Conservation (phyloP, 2,888 invertebrate genomes). For the Acleris emargana region DNA sequence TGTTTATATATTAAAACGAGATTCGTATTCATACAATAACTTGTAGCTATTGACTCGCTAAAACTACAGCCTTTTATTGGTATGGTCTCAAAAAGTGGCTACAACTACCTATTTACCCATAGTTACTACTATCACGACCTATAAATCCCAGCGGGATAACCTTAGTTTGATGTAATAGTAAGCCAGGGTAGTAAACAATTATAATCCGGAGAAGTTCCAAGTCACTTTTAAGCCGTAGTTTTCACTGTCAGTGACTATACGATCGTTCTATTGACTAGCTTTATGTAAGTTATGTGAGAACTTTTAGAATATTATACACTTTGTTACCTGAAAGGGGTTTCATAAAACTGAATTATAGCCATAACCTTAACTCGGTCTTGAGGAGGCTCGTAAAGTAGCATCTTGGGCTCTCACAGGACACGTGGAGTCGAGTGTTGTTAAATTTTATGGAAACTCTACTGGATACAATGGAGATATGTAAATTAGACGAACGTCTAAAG, state of each 20-base stretch:
- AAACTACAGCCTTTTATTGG: too few species aligned
- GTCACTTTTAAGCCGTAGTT: conserved; percentile 14
- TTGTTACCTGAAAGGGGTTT: conserved; percentile 79
- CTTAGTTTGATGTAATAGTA: too few species aligned
- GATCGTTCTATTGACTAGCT: conserved; percentile 45
- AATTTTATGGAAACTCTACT: conserved; percentile 76
- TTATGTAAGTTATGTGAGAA: conserved; percentile 69
- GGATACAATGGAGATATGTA: conserved; percentile 76
- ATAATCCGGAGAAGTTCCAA: too few species aligned
- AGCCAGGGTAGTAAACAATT: too few species aligned
- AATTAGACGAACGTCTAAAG: conserved; percentile 62
- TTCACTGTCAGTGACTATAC: conserved; percentile 38
- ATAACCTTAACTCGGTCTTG: conserved; percentile 78
- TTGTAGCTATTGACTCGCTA: too few species aligned
- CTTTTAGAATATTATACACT: conserved; percentile 69
- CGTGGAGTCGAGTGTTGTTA: conserved; percentile 72
- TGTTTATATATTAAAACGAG: background rate
- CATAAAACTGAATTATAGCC: conserved; percentile 81
- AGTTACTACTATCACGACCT: too few species aligned
- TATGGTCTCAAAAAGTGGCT: too few species aligned
- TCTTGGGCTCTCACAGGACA: conserved; percentile 75
- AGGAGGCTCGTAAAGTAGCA: conserved; percentile 78
- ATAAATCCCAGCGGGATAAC: too few species aligned
- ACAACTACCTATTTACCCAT: too few species aligned
- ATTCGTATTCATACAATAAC: background rate